Conservation (phyloP, 2,113 vertebrate species). For the Ctenodactylus gundi region DNA sequence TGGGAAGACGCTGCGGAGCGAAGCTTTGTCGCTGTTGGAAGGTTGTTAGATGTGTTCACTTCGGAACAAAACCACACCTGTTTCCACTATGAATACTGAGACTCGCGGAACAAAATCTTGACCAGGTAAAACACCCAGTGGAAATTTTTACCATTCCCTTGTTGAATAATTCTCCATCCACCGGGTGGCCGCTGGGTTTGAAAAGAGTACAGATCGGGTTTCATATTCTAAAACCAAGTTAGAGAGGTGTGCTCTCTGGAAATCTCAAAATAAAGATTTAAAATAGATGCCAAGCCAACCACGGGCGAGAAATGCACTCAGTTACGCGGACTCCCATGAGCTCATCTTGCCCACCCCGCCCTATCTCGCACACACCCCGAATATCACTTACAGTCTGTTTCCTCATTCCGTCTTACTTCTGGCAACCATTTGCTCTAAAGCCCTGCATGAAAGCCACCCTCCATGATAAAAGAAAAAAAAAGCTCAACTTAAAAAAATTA, state of each 20-base stretch:
- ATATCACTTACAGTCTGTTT: slow-evolving; percentile 72
- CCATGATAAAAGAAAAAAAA: slow-evolving; percentile 65
- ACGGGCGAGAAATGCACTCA: slow-evolving; percentile 51
- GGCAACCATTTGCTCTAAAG: slow-evolving; percentile 72
- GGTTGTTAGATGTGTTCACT: slow-evolving; percentile 44
- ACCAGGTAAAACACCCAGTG: slow-evolving; percentile 29
- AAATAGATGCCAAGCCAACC: slow-evolving; percentile 64
- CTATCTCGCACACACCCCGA: slow-evolving; percentile 65
- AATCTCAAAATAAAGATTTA: slow-evolving; percentile 63
- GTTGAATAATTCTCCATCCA: slow-evolving; percentile 16
- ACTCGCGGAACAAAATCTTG: slow-evolving; percentile 55
- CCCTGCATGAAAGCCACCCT: slow-evolving; percentile 53
- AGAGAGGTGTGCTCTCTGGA: slow-evolving; percentile 68
- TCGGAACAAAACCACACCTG: slow-evolving; percentile 53
- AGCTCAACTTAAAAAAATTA: slow-evolving; percentile 7
- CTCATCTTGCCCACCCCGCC: slow-evolving; percentile 67
- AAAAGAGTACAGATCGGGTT: slow-evolving; percentile 53
- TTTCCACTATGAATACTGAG: slow-evolving; percentile 57
- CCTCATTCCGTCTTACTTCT: slow-evolving; percentile 72
- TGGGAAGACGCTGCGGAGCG: background rate
- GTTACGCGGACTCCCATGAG: slow-evolving; percentile 68
- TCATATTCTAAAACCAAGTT: slow-evolving; percentile 54
- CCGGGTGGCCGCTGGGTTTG: background rate
- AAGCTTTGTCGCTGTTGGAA: background rate
- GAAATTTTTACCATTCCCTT: slow-evolving; percentile 56